Conservation (phyloP, 1,140 invertebrate genomes). For the Drosophila burlai region DNA sequence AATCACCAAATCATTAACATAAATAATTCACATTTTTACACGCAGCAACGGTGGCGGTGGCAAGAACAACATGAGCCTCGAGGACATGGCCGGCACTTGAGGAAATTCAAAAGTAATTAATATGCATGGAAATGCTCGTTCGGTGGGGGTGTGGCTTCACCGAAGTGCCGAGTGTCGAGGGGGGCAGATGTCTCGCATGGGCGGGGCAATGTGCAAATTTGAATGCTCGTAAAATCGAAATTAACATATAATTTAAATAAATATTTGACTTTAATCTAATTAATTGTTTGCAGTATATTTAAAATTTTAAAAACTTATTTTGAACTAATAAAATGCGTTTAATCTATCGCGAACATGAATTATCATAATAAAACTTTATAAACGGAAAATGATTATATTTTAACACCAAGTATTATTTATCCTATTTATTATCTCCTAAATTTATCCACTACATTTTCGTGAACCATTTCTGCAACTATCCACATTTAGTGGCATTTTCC, state of each 20-base stretch:
- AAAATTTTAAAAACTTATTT: too few relatives aligned
- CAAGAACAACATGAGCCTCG: slow-evolving; percentile 40
- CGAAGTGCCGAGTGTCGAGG: not conserved
- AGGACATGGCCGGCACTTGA: slow-evolving; percentile 32
- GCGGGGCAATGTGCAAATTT: slow-evolving; percentile 40
- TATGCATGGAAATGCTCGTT: slow-evolving; percentile 59
- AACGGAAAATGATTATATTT: not conserved
- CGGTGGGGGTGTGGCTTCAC: not conserved
- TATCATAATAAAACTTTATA: not conserved
- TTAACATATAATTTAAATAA: not conserved
- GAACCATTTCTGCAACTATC: not conserved
- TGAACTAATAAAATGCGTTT: too few relatives aligned
- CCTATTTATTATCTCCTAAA: not conserved
- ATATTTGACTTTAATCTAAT: not conserved
- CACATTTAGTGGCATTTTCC: not conserved
- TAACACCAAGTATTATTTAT: not conserved
- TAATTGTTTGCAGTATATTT: not conserved
- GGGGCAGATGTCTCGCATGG: slow-evolving; percentile 14
- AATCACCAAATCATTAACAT: slow-evolving; percentile 72
- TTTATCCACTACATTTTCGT: not conserved
- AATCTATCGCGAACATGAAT: not conserved
- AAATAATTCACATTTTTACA: slow-evolving; percentile 67
- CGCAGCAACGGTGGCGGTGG: slow-evolving; percentile 12
- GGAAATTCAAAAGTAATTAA: slow-evolving; percentile 62
- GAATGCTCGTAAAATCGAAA: not conserved